Conservation (phyloP, 2,888 invertebrate species). For the Frankliniella fusca region DNA sequence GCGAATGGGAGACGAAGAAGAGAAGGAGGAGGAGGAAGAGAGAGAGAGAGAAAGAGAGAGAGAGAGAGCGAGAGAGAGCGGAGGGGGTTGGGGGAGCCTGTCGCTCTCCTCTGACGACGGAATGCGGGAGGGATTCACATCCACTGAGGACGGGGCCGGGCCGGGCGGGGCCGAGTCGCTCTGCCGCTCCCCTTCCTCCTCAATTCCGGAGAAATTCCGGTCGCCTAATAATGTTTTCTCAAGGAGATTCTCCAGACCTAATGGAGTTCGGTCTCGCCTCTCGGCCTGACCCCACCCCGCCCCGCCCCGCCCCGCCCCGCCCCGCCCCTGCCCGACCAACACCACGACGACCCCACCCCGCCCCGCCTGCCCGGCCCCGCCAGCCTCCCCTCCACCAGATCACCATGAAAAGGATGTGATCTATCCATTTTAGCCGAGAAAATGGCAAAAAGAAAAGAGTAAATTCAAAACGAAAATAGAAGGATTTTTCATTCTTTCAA, state of each 20-base stretch:
- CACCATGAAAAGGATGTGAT: background rate
- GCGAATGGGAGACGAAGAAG: background rate
- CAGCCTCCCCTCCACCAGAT: background rate
- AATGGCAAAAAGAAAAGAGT: background rate
- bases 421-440: background rate
- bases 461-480: background rate
- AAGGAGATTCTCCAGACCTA: conserved; percentile 12
- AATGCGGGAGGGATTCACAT: background rate
- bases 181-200: background rate
- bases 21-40: background rate
- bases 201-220: conserved; percentile 22
- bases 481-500: too few species aligned
- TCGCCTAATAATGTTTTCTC: conserved; percentile 24
- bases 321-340: background rate
- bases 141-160: too few species aligned
- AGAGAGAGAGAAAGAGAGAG: background rate
- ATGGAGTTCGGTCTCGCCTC: background rate
- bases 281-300: background rate
- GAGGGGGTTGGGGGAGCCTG: background rate
- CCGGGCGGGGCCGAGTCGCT: too few species aligned
- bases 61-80: background rate
- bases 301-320: background rate
- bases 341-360: background rate
- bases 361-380: background rate
- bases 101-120: background rate